Base-by-base conservation (phyloP, 2,113 vertebrate genomes). In the Lagopus muta region DNA sequence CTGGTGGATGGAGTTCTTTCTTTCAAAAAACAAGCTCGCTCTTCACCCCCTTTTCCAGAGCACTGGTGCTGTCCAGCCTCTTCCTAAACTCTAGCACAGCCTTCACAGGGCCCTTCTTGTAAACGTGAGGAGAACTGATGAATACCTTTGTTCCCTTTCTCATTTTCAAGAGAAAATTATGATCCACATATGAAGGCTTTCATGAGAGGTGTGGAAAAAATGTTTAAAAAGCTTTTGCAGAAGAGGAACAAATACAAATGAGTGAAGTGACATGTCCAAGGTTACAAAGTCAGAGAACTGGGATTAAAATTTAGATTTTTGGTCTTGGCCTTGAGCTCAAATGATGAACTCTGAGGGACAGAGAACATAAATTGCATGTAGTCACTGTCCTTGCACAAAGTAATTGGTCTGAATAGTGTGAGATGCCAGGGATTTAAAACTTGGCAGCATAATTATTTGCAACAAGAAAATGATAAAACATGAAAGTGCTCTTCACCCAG, bases 401-500 rank as follows among this genome's bases (percentile, higher is more conserved):
- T 92, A 86, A 90, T 72, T 83, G 52, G 10, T 91, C 27, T 81
- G 72, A 77, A 73, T 73, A 82, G 30, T 47, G 6, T 85, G 84
- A 83, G 17, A 52, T 93, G 47, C 8, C 65, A 86, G 47, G 70
- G 65, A 81, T 88, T 93, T 91, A 69, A 86, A 94, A 94, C 28
- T 91, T 83, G 87, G 72, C 32, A 52, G 72, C 52, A 89, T 94
- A 89, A 93, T 96, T 93, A 91, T 60, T 52, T 89, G 42, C 57
- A 89, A 64, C 28, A 92, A 91, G 40, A 55, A 91, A 96, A 88
- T 55, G 5, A 91, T 91, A 83, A 93, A 57, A 95, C 34, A 52
- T 67, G 38, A 77, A 94, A 93, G 78, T 1, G 0, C 82, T 87
- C 71, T 93, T 94, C 81, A 61, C n/a, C 30, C 52, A 45, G 71